Evolutionary conservation across 1,140 invertebrate genomes (phyloP).

Genomic region (Helicoverpa zea): DNA sequence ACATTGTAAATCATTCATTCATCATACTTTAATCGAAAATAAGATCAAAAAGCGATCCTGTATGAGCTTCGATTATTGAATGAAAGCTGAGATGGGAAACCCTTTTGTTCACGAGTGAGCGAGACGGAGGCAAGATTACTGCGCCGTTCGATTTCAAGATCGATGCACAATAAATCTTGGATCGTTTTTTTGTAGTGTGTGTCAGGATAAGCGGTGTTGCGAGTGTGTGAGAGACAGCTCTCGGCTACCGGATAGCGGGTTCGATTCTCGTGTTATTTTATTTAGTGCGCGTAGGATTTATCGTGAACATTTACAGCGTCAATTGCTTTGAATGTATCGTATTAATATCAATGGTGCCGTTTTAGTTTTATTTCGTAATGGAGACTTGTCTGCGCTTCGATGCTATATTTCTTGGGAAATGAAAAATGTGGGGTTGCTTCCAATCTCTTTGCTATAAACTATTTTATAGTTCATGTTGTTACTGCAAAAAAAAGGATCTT

Average conservation of each 20-base stretch:
- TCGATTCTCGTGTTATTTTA: slow-evolving; percentile 59
- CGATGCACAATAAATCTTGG: slow-evolving; percentile 82
- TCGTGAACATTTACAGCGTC: slow-evolving; percentile 66
- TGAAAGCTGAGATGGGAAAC: slow-evolving; percentile 63
- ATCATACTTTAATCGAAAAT: slow-evolving; percentile 79
- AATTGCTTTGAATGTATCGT: slow-evolving; percentile 60
- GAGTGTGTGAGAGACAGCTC: slow-evolving; percentile 69
- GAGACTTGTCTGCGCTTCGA: slow-evolving; percentile 6
- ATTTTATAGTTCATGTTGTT: not conserved
- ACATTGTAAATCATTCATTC: slow-evolving; percentile 64
- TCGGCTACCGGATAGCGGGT: slow-evolving; percentile 78
- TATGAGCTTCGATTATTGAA: slow-evolving; percentile 64
- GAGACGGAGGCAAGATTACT: slow-evolving; percentile 63
- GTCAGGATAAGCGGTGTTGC: slow-evolving; percentile 69
- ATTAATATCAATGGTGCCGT: slow-evolving; percentile 57
- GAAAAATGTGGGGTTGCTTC: slow-evolving; percentile 20
- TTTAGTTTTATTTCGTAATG: slow-evolving; percentile 46
- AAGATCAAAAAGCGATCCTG: slow-evolving; percentile 61
- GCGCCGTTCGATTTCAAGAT: slow-evolving; percentile 71
- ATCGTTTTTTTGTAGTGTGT: slow-evolving; percentile 66
- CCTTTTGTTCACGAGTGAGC: slow-evolving; percentile 41
- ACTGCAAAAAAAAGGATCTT: not conserved
- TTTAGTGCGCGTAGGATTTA: slow-evolving; percentile 60
- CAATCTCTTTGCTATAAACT: not conserved
- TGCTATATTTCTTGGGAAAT: slow-evolving; percentile 17